A percentile compares a stretch with the other conserved stretches of the same genome.
Evolutionary conservation across 2,797 vertebrate species (phyloP).

Genomic region (Uromys caudimaculatus): DNA sequence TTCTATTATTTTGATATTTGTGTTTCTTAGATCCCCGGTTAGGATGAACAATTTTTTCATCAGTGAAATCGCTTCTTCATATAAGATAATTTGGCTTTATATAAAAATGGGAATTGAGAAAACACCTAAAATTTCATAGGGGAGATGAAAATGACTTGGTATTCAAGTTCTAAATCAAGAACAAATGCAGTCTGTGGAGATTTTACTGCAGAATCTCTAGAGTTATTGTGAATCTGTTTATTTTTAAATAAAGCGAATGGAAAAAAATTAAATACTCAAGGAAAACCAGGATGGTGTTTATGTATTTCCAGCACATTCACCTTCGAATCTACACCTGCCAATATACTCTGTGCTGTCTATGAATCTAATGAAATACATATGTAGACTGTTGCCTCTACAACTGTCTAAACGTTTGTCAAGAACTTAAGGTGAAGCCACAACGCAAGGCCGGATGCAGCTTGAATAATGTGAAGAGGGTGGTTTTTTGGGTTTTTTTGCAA

Average conservation of each 20-base stretch:
- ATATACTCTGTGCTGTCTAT: background rate
- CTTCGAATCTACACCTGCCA: background rate
- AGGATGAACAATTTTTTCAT: slow-evolving; percentile 41
- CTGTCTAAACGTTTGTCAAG: background rate
- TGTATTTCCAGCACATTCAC: background rate
- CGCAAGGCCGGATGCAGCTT: background rate
- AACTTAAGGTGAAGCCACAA: background rate
- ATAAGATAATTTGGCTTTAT: slow-evolving; percentile 38
- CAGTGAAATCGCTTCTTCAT: slow-evolving; percentile 28
- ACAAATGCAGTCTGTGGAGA: background rate
- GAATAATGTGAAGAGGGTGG: background rate
- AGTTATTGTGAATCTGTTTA: slow-evolving; percentile 2
- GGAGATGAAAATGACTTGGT: slow-evolving; percentile 46
- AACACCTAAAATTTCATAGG: slow-evolving; percentile 16
- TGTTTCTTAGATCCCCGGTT: slow-evolving; percentile 19
- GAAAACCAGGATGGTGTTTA: background rate
- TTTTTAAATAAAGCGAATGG: slow-evolving; percentile 15
- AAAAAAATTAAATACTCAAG: slow-evolving; percentile 17
- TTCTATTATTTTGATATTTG: slow-evolving; percentile 39
- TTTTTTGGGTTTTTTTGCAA: background rate
- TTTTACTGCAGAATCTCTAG: slow-evolving; percentile 38
- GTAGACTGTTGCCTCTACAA: background rate
- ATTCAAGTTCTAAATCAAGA: slow-evolving; percentile 35
- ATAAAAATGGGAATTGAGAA: slow-evolving; percentile 14
- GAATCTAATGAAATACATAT: background rate